phyloP scores from a whole-genome alignment of 2,113 vertebrate genomes.

The Myanophis thanlyinensis region DNA sequence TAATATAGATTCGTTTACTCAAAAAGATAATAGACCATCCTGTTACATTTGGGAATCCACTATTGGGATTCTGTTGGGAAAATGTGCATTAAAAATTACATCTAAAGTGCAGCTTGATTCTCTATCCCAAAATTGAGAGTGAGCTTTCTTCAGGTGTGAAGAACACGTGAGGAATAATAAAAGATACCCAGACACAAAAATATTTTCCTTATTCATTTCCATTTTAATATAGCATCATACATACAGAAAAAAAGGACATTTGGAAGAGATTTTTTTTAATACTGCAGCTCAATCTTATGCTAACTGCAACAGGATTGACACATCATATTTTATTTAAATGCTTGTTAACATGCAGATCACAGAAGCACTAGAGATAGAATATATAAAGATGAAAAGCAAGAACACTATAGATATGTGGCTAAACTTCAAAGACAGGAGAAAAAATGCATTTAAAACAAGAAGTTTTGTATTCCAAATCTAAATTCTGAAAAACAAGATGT shows the following conservation, averaged over 20 bases:
- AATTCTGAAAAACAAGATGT: not conserved
- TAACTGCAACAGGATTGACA: not conserved
- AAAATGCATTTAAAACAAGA: not conserved
- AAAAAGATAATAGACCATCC: not conserved
- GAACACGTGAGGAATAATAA: not conserved
- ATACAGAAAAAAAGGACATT: not conserved
- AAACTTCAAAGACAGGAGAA: not conserved
- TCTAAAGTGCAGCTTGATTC: not conserved
- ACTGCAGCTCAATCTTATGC: not conserved
- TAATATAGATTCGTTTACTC: not conserved
- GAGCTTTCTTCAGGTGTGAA: not conserved
- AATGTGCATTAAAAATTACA: not conserved
- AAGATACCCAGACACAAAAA: not conserved
- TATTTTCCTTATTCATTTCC: slow-evolving; percentile 5
- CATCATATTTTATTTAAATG: not conserved
- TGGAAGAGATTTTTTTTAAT: slow-evolving; percentile 3
- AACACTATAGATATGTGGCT: not conserved
- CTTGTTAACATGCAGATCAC: not conserved
- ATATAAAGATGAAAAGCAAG: not conserved
- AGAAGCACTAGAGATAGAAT: not conserved
- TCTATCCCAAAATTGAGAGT: not conserved
- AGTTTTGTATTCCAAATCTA: not conserved
- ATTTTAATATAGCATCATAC: not conserved
- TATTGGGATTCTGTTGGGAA: not conserved
- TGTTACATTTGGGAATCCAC: not conserved